Conservation (phyloP, 2,888 invertebrate species). For the Meteorus cinctellus region DNA sequence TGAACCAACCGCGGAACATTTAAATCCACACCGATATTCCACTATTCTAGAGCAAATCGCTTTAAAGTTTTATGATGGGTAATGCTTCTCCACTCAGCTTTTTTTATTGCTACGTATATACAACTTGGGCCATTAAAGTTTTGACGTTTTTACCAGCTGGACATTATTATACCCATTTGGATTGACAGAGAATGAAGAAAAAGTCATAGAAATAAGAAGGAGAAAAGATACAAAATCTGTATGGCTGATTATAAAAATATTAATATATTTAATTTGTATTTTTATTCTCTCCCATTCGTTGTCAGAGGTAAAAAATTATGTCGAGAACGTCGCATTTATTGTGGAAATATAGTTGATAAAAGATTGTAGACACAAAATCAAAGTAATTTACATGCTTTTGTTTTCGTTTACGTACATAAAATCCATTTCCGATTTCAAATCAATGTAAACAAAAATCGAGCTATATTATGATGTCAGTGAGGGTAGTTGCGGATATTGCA, state of each 20-base stretch:
- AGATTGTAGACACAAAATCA: too few species aligned
- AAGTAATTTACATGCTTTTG: too few species aligned
- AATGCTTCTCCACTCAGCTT: conserved; percentile 59
- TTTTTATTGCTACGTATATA: conserved; percentile 46
- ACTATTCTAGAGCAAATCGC: conserved; percentile 62
- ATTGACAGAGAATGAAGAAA: neutral
- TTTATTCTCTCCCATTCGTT: neutral
- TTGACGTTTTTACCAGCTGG: conserved; percentile 18
- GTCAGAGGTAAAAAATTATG: neutral
- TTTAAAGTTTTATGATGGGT: conserved; percentile 68
- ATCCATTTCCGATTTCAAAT: too few species aligned
- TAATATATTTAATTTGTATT: neutral
- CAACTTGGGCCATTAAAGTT: conserved; percentile 62
- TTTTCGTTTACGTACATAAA: too few species aligned
- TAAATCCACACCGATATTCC: conserved; percentile 46
- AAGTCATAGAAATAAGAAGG: neutral
- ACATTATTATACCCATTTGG: neutral
- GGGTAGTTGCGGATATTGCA: too few species aligned
- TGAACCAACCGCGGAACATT: conserved; percentile 42
- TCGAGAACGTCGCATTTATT: too few species aligned
- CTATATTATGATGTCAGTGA: too few species aligned
- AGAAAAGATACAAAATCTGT: neutral
- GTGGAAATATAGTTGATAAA: too few species aligned
- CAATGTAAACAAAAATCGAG: too few species aligned
- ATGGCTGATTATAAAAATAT: neutral